Base-by-base conservation (phyloP, 2,888 invertebrate genomes). In the Uropetala carovei region DNA sequence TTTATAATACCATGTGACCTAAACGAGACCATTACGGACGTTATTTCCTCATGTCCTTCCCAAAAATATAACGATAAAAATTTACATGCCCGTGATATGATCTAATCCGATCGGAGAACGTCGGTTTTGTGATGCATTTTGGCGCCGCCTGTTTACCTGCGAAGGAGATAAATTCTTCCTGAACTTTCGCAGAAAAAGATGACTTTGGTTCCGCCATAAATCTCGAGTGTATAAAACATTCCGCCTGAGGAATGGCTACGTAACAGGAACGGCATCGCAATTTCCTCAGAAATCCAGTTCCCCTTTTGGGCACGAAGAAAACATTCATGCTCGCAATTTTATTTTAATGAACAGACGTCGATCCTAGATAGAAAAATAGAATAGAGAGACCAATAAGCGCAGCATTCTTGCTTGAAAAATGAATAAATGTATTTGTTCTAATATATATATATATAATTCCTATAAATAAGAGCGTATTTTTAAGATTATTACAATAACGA, bases 211-310 rank as follows among this genome's bases (percentile, higher is more conserved):
- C 75, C 22, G 27, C 22, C 75, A 27, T 75, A 75, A 75, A 75
- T 75, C 75, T 75, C 22, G 22, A 75, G 27, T 75, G 27, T 75
- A 75, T 75, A 75, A 75, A 75, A 75, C 22, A 75, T 75, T 75
- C 27, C 22, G 43, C 43, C 43, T 5, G 5, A 27, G 7, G 75
- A 75, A 27, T 75, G n/a, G 43, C 43, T 43, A 43, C 43, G 43
- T 43, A 43, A 43, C 3, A 43, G 22, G 27, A 11, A 27, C 4
- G 75, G 22, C 75, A 22, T 18, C 27, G 75, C 75, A 11, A 75
- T 75, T 75, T 75, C 75, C 75, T 11, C 0, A 75, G 5, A 75
- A 75, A 75, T 75, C n/a, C 75, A 75, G 13, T 75, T 75, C 22
- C 22, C 27, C 22, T 75, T 27, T 68, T 7, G 18, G 13, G n/a